A percentile compares a stretch with the other conserved stretches of the same genome.
phyloP scores from a whole-genome alignment of 2,113 vertebrate species.

The Tragelaphus strepsiceros region DNA sequence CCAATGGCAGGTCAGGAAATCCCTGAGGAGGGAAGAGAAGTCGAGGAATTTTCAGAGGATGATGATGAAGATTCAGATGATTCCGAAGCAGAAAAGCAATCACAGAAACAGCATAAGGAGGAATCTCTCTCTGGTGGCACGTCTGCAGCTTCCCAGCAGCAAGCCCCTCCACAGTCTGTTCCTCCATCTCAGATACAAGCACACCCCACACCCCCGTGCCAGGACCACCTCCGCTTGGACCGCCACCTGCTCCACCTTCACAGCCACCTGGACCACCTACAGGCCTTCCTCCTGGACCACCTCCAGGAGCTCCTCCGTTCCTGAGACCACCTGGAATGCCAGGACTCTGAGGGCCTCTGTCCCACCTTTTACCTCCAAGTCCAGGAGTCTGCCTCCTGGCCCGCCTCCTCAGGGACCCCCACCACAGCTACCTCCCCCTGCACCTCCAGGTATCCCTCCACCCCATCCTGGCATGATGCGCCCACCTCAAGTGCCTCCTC shows the following conservation, averaged over 20 bases:
- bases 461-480: conserved; percentile 91
- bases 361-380: conserved; percentile 93
- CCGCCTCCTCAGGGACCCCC: conserved; percentile 97
- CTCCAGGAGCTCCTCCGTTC: conserved; percentile 96
- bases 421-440: conserved; percentile 92
- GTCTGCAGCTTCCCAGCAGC: conserved; percentile 73
- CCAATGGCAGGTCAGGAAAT: conserved; percentile 86
- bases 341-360: conserved; percentile 91
- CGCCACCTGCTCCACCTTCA: conserved; percentile 85
- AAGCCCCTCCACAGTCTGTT: conserved; percentile 76
- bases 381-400: conserved; percentile 89
- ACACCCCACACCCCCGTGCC: conserved; percentile 85
- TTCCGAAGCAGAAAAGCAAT: conserved; percentile 89
- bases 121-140: conserved; percentile 73
- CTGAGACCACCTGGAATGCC: conserved; percentile 93
- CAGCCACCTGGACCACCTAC: conserved; percentile 94
- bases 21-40: conserved; percentile 93
- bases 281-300: conserved; percentile 94
- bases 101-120: conserved; percentile 83
- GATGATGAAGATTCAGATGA: conserved; percentile 89
- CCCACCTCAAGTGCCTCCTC: conserved; percentile 85
- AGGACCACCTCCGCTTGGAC: conserved; percentile 93
- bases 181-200: conserved; percentile 88
- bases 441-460: conserved; percentile 96
- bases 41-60: conserved; percentile 86